Percentiles rank a stretch among this genome's conserved stretches.
Conservation (phyloP, 1,140 invertebrate genomes). For the Brachionus rubens region DNA sequence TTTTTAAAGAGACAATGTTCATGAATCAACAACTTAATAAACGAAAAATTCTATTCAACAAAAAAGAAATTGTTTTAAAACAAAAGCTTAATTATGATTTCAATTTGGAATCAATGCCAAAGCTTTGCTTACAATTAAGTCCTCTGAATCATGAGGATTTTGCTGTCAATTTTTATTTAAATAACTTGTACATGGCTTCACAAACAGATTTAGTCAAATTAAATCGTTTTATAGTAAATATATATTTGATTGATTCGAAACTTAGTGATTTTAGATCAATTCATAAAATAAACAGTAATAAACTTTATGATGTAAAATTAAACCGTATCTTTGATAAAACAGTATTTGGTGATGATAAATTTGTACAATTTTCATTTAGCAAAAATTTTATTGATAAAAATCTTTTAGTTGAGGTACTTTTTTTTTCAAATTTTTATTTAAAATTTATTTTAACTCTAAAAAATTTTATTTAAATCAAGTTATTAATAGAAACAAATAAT, state of each 20-base stretch:
- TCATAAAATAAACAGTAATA: background rate
- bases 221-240: background rate
- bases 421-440: background rate
- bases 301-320: background rate
- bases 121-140: background rate
- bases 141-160: background rate
- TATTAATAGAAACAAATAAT: background rate
- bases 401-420: background rate
- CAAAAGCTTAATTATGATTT: background rate
- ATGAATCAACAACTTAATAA: constrained; percentile 15
- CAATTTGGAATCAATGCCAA: constrained; percentile 1
- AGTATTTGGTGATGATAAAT: background rate
- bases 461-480: no score
- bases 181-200: background rate
- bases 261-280: background rate
- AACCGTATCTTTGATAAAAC: background rate
- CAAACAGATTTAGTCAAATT: background rate
- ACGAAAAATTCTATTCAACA: background rate
- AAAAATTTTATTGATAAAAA: background rate
- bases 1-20: background rate
- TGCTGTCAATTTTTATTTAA: background rate
- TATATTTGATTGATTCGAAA: background rate
- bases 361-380: background rate
- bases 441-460: no score
- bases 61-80: background rate